Percentiles rank a stretch among this genome's conserved stretches.
phyloP scores from a whole-genome alignment of 2,113 vertebrate genomes.

The Rousettus leschenaultii region DNA sequence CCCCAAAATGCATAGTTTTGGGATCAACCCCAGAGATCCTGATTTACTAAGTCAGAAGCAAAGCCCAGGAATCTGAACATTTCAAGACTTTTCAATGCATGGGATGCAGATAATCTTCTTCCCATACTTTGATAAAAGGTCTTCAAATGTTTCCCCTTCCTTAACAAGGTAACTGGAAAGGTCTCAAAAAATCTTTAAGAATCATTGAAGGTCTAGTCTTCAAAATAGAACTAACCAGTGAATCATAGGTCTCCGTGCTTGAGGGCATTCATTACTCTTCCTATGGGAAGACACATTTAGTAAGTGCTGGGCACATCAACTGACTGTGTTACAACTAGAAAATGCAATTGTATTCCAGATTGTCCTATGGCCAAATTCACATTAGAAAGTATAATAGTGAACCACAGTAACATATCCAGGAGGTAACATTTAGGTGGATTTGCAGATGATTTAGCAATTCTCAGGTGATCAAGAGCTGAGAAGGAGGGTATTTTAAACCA shows the following conservation, averaged over 20 bases:
- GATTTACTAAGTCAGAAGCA: neutral
- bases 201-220: neutral
- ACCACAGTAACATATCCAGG: neutral
- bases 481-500: neutral
- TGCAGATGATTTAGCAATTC: conserved; percentile 12
- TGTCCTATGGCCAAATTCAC: neutral
- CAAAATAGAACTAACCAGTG: neutral
- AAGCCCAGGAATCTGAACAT: neutral
- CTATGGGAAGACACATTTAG: neutral
- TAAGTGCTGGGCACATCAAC: neutral
- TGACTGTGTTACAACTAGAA: neutral
- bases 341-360: neutral
- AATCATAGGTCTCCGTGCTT: neutral
- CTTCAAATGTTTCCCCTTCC: neutral
- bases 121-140: neutral
- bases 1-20: neutral
- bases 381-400: neutral
- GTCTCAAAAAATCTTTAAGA: neutral
- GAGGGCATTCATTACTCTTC: neutral
- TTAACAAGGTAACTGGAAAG: neutral
- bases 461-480: neutral
- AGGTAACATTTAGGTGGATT: neutral
- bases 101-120: neutral
- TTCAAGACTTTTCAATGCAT: neutral
- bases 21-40: neutral